phyloP scores from a whole-genome alignment of 2,797 vertebrate genomes.

The Acanthiza pusilla region DNA sequence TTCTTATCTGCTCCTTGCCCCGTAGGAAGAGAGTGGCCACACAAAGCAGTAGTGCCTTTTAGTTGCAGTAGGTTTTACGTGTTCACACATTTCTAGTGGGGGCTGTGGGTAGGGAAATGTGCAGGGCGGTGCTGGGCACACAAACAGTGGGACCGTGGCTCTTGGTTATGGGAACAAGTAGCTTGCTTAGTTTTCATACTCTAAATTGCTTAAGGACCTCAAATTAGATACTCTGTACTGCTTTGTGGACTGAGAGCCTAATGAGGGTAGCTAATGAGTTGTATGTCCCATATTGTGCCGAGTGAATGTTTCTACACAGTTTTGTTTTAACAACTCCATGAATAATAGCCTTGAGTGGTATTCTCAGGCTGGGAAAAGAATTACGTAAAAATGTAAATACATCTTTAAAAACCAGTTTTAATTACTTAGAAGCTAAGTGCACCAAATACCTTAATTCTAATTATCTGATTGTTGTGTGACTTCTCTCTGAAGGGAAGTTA shows the following conservation, averaged over 20 bases:
- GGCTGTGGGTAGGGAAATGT: background rate
- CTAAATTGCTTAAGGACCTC: background rate
- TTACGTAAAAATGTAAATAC: background rate
- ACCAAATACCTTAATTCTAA: background rate
- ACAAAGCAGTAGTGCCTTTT: background rate
- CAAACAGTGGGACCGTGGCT: background rate
- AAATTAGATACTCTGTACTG: background rate
- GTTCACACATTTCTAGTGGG: background rate
- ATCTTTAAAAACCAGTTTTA: background rate
- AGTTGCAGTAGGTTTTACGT: background rate
- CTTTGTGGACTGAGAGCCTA: background rate
- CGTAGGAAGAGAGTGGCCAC: background rate
- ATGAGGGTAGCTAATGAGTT: background rate
- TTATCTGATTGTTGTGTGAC: background rate
- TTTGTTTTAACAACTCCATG: background rate
- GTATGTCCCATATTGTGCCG: background rate
- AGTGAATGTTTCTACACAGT: background rate
- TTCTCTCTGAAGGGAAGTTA: background rate
- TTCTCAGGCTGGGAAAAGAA: constrained; percentile 4
- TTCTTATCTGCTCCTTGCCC: background rate
- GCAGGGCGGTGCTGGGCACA: background rate
- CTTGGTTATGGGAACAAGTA: background rate
- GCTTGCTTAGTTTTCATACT: background rate
- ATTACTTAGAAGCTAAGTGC: background rate
- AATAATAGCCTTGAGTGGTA: background rate